These are phyloP conservation scores for Spilogale gracilis DNA, from an alignment of 2,113 vertebrate species.

Conservation along the genomic window DNA sequence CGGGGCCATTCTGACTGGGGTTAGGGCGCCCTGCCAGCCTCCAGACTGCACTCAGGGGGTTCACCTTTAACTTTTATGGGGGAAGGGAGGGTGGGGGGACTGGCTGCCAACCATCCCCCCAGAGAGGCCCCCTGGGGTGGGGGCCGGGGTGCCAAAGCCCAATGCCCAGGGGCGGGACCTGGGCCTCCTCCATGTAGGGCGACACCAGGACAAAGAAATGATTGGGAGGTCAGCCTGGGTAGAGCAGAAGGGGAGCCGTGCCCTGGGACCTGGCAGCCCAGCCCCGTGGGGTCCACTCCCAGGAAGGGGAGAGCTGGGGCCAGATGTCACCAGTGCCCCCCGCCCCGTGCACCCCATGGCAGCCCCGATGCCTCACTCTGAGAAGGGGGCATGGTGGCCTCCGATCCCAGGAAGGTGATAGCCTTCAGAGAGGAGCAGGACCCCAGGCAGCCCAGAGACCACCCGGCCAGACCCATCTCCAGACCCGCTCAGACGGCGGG, in stretches of 20 bases:
- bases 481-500: background rate
- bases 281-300: background rate
- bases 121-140: too few relatives aligned
- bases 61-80: background rate
- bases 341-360: too few relatives aligned
- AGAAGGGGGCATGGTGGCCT: background rate
- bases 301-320: background rate
- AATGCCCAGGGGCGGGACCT: background rate
- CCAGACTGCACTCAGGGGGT: background rate
- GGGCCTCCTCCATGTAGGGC: too few relatives aligned
- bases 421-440: background rate
- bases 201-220: background rate
- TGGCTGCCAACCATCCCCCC: background rate
- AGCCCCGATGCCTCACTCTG: background rate
- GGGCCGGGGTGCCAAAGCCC: background rate
- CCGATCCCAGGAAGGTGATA: background rate
- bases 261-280: too few relatives aligned
- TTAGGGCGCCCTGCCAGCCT: background rate
- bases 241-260: too few relatives aligned
- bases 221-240: background rate
- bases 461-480: too few relatives aligned
- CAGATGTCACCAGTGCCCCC: background rate
- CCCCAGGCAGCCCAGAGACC: background rate
- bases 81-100: background rate
- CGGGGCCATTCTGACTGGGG: background rate